These are phyloP conservation scores for Cecropterus lyciades DNA, from an alignment of 1,140 invertebrate species.

Conservation along the genomic window DNA sequence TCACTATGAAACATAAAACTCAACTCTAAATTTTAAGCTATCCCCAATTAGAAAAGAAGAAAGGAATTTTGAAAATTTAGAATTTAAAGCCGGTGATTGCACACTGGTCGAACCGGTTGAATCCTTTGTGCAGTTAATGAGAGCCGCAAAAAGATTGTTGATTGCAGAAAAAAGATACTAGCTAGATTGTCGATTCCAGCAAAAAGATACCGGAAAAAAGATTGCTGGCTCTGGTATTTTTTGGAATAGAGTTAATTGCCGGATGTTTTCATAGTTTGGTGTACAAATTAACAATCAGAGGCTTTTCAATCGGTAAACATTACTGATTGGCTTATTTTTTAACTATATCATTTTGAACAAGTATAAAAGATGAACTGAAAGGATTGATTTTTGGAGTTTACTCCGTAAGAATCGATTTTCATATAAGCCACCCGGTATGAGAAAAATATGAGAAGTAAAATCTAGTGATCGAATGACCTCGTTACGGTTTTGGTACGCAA, in stretches of 20 bases:
- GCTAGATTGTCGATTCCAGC: conserved; percentile 2
- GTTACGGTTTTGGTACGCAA: no score
- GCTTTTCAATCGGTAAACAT: no score
- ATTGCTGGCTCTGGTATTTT: neutral
- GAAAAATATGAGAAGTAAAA: no score
- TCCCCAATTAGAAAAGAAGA: neutral
- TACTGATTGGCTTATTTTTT: no score
- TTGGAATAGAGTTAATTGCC: neutral
- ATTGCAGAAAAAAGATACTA: conserved; percentile 16
- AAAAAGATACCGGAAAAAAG: neutral
- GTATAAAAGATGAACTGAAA: no score
- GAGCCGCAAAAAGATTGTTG: conserved; percentile 20
- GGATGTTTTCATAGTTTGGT: no score
- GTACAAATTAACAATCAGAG: no score
- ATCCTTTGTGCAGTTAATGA: conserved; percentile 24
- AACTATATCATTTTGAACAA: no score
- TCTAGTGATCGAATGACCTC: no score
- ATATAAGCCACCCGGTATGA: no score
- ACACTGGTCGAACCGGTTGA: neutral
- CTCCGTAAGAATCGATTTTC: no score
- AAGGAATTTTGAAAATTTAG: neutral
- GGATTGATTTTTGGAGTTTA: no score
- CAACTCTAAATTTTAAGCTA: conserved; percentile 2
- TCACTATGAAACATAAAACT: conserved; percentile 3
- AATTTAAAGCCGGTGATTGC: neutral